phyloP scores from a whole-genome alignment of 2,113 vertebrate species.

The Narcine bancroftii region DNA sequence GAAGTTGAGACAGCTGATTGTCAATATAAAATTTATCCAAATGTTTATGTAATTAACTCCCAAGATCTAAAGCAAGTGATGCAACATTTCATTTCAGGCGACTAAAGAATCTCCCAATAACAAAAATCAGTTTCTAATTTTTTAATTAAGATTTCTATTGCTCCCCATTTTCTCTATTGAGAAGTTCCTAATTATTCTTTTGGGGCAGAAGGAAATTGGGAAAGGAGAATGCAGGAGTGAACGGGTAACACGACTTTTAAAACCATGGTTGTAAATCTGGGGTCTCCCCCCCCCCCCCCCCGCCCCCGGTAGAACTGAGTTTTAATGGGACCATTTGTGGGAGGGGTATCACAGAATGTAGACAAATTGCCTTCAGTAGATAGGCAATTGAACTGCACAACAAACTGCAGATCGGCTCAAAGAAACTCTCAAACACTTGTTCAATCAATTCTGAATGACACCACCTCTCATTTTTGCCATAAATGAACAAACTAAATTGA shows the following conservation, averaged over 20 bases:
- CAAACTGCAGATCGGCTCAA: background rate
- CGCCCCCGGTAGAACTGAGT: background rate
- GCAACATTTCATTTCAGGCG: background rate
- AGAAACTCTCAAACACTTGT: background rate
- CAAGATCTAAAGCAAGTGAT: constrained; percentile 14
- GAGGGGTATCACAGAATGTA: background rate
- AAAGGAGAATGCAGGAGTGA: background rate
- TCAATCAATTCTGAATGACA: background rate
- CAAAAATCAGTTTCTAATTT: background rate
- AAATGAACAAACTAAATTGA: background rate
- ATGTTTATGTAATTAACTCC: constrained; percentile 7
- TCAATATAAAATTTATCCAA: constrained; percentile 13
- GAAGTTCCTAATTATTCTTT: background rate
- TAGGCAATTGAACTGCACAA: background rate
- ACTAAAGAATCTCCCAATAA: constrained; percentile 18
- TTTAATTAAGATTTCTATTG: background rate
- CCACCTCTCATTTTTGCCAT: background rate
- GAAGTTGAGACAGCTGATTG: constrained; percentile 31
- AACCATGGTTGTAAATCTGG: background rate
- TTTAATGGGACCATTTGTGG: background rate
- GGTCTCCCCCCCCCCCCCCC: no score
- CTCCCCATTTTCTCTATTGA: background rate
- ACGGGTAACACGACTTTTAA: background rate
- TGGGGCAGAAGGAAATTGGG: no score
- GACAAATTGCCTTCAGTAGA: background rate